phyloP scores from a whole-genome alignment of 2,113 vertebrate species.

The Trematomus loennbergii region DNA sequence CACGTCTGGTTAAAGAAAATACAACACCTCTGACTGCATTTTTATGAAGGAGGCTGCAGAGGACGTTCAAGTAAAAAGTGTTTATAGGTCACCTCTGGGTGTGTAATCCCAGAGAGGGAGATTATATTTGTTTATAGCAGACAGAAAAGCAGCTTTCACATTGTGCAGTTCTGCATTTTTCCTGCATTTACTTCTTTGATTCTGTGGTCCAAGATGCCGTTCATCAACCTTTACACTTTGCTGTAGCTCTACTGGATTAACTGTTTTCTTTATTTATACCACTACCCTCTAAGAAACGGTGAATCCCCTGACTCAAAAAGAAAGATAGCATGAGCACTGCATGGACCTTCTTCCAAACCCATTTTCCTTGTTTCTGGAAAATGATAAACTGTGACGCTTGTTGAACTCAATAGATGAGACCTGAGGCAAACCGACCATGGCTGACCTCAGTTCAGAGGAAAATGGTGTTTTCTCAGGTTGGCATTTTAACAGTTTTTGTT shows the following conservation, averaged over 20 bases:
- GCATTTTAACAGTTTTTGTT: conserved; percentile 44
- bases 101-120: conserved; percentile 6
- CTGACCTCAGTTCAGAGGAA: conserved; percentile 12
- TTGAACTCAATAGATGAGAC: conserved; percentile 2
- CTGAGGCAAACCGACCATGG: not conserved
- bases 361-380: conserved; percentile 19
- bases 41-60: conserved; percentile 24
- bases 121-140: conserved; percentile 12
- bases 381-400: conserved; percentile 2
- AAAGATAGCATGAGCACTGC: conserved; percentile 12
- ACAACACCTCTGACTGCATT: conserved; percentile 19
- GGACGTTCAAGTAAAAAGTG: conserved; percentile 39
- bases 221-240: not conserved
- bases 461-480: conserved; percentile 17
- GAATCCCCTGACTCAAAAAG: conserved; percentile 12
- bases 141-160: not conserved
- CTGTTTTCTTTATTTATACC: not conserved
- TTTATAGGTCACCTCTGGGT: conserved; percentile 11
- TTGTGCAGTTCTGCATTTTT: not conserved
- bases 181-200: not conserved
- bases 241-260: not conserved
- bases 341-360: not conserved
- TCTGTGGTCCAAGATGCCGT: conserved; percentile 5
- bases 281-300: conserved; percentile 30
- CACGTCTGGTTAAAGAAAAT: conserved; percentile 8